phyloP scores from a whole-genome alignment of 2,888 invertebrate genomes.

The Herminia tarsipennalis region DNA sequence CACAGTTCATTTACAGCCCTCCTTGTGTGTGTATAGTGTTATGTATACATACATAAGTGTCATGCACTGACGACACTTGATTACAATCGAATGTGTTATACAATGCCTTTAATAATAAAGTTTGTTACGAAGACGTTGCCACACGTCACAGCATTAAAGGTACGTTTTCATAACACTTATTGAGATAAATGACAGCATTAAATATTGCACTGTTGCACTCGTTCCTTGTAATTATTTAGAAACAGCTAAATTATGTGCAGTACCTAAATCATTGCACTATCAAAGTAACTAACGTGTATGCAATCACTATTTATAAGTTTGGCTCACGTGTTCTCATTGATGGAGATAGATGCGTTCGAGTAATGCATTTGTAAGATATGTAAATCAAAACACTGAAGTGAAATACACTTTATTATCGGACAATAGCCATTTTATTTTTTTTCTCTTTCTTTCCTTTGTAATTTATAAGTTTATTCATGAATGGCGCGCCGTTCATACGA shows the following conservation, averaged over 20 bases:
- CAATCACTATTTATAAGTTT: constrained; percentile 6
- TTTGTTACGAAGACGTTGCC: constrained; percentile 47
- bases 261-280: background rate
- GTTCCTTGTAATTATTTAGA: constrained; percentile 25
- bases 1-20: constrained; percentile 27
- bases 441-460: too few species aligned
- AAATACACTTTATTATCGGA: too few species aligned
- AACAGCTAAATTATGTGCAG: constrained; percentile 24
- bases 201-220: constrained; percentile 19
- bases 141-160: constrained; percentile 41
- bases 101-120: constrained; percentile 62
- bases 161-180: constrained; percentile 42
- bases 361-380: constrained; percentile 8
- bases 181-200: constrained; percentile 36
- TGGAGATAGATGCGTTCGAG: constrained; percentile 6
- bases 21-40: constrained; percentile 28
- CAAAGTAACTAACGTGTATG: constrained; percentile 6
- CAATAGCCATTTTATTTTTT: too few species aligned
- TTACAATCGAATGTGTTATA: constrained; percentile 73
- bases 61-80: constrained; percentile 70
- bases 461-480: too few species aligned
- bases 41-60: constrained; percentile 50
- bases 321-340: constrained; percentile 17
- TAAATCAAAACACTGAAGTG: background rate
- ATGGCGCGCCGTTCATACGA: too few species aligned